These are phyloP conservation scores for Paralvinella palmiformis DNA, from an alignment of 1,140 invertebrate species.

Conservation along the genomic window DNA sequence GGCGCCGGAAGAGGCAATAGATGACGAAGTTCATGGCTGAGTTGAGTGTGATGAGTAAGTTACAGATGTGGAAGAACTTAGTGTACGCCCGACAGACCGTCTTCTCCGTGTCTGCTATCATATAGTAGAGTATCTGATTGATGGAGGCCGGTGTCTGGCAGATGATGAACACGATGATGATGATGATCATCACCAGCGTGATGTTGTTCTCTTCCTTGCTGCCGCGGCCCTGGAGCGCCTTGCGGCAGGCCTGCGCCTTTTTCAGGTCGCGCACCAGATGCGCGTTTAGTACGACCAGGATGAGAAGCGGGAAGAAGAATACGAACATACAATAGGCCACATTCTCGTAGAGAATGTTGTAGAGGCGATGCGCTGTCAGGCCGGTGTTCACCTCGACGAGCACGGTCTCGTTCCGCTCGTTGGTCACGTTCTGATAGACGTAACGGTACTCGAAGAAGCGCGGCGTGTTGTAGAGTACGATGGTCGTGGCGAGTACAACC, in stretches of 20 bases:
- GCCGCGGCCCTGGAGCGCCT: conserved; percentile 3
- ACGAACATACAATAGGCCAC: conserved; percentile 18
- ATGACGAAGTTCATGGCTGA: conserved; percentile 21
- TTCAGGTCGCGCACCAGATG: conserved; percentile 15
- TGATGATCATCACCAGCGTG: conserved; percentile 19
- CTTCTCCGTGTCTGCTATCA: not conserved
- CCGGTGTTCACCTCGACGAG: not conserved
- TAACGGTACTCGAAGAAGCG: conserved; percentile 19
- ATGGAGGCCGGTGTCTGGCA: conserved; percentile 19
- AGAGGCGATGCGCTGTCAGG: conserved; percentile 10
- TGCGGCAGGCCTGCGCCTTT: conserved; percentile 6
- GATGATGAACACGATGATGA: conserved; percentile 19
- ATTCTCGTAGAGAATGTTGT: conserved; percentile 23
- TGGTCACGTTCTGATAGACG: conserved; percentile 1
- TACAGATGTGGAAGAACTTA: conserved; percentile 15
- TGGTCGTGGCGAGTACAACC: not conserved
- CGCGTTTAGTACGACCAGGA: conserved; percentile 19
- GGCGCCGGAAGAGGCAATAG: conserved; percentile 17
- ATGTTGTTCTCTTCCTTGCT: conserved; percentile 16
- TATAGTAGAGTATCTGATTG: conserved; percentile 18
- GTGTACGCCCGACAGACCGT: conserved; percentile 8
- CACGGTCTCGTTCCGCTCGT: not conserved
- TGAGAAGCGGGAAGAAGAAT: conserved; percentile 15
- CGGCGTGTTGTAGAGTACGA: conserved; percentile 20
- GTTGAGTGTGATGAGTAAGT: conserved; percentile 18